Evolutionary conservation across 2,113 vertebrate species (phyloP).

Genomic region (Rhinolophus ferrumequinum): DNA sequence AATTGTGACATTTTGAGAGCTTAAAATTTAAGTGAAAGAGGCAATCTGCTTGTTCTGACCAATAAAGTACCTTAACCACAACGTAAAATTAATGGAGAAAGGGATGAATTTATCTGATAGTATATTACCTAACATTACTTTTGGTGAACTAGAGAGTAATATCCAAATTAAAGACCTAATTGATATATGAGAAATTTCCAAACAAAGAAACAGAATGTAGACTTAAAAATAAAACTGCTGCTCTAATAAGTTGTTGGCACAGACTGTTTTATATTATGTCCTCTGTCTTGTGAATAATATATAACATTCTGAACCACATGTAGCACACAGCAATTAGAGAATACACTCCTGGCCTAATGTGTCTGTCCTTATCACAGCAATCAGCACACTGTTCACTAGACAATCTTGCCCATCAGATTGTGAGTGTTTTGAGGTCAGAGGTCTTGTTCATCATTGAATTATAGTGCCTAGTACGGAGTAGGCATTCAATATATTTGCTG

Average conservation of each 20-base stretch:
- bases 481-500: not conserved
- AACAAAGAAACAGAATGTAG: constrained; percentile 27
- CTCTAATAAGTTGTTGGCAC: not conserved
- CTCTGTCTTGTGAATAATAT: constrained; percentile 26
- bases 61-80: not conserved
- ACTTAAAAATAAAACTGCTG: constrained; percentile 31
- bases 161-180: constrained; percentile 39
- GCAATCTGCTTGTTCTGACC: constrained; percentile 8
- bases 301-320: not conserved
- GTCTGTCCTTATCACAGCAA: not conserved
- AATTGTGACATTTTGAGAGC: too few relatives aligned
- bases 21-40: not conserved
- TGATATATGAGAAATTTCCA: constrained; percentile 3
- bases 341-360: not conserved
- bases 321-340: not conserved
- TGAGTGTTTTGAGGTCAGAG: not conserved
- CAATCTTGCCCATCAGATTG: not conserved
- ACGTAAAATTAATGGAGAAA: constrained; percentile 30
- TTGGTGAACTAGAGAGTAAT: constrained; percentile 14
- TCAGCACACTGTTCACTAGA: not conserved
- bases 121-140: constrained; percentile 10
- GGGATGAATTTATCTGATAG: not conserved
- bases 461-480: not conserved
- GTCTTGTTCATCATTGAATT: not conserved
- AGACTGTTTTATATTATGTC: not conserved